phyloP scores from a whole-genome alignment of 2,888 invertebrate species.

The Carpatolechia fugitivella region DNA sequence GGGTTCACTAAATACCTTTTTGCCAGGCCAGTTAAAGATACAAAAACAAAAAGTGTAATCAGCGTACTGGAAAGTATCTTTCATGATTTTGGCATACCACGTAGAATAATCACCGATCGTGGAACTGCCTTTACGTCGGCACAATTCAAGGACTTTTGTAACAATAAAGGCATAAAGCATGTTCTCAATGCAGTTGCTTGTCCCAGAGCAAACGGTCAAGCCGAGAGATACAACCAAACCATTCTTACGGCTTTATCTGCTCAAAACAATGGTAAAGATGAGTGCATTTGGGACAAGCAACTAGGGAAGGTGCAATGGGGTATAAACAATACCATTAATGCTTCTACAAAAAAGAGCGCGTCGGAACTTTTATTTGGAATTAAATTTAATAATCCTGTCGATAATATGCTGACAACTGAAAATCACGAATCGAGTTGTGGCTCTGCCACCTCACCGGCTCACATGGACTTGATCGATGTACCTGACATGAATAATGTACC shows the following conservation, averaged over 20 bases:
- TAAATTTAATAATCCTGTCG: neutral
- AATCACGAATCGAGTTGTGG: too few relatives aligned
- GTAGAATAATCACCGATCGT: neutral
- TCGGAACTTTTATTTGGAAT: constrained; percentile 2
- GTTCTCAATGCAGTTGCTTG: too few relatives aligned
- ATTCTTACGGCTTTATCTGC: neutral
- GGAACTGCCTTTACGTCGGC: neutral
- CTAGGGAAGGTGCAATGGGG: constrained; percentile 18
- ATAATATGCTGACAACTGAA: neutral
- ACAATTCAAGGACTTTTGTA: too few relatives aligned
- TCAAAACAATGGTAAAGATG: constrained; percentile 3
- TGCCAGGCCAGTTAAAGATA: neutral
- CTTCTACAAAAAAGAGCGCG: neutral
- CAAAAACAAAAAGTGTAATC: neutral
- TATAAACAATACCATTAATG: constrained; percentile 18
- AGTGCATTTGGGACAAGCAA: constrained; percentile 15
- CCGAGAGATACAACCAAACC: too few relatives aligned
- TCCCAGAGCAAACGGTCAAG: too few relatives aligned
- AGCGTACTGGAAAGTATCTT: neutral
- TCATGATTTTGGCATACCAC: neutral
- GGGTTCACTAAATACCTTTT: neutral
- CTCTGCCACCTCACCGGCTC: too few relatives aligned
- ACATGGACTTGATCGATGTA: too few relatives aligned
- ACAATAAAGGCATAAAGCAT: too few relatives aligned
- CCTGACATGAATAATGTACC: too few relatives aligned